Conservation (phyloP, 2,797 vertebrate species). For the Chromobotia macracanthus region DNA sequence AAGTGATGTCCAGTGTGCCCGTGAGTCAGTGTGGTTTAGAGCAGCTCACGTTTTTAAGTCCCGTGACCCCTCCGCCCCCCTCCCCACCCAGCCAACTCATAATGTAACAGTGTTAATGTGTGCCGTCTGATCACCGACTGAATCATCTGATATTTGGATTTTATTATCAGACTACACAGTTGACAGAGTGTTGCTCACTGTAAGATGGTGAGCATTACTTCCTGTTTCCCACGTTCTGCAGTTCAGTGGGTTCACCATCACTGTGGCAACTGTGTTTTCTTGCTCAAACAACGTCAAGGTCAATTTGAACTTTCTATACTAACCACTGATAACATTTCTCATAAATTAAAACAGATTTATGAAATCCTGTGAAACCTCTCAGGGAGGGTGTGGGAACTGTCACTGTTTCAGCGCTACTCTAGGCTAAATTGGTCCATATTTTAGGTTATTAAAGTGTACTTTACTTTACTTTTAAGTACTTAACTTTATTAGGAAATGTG, state of each 20-base stretch:
- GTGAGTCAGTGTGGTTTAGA: conserved; percentile 57
- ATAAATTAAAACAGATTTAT: no score
- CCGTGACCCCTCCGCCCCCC: conserved; percentile 45
- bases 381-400: no score
- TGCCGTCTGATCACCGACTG: conserved; percentile 48
- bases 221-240: background rate
- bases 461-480: no score
- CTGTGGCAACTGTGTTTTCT: background rate
- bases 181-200: conserved; percentile 52
- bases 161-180: conserved; percentile 51
- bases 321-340: no score
- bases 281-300: conserved; percentile 20
- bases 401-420: no score
- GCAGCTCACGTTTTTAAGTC: conserved; percentile 36
- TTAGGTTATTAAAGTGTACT: no score
- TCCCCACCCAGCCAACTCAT: conserved; percentile 45
- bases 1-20: background rate
- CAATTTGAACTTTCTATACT: no score
- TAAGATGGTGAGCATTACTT: conserved; percentile 27
- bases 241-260: background rate
- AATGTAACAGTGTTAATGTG: conserved; percentile 37
- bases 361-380: no score
- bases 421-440: no score
- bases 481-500: no score
- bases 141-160: conserved; percentile 61